Evolutionary conservation across 1,140 invertebrate genomes (phyloP), one percentile per base, ranked within the genome.

Genomic region (Trachymyrmex septentrionalis): DNA sequence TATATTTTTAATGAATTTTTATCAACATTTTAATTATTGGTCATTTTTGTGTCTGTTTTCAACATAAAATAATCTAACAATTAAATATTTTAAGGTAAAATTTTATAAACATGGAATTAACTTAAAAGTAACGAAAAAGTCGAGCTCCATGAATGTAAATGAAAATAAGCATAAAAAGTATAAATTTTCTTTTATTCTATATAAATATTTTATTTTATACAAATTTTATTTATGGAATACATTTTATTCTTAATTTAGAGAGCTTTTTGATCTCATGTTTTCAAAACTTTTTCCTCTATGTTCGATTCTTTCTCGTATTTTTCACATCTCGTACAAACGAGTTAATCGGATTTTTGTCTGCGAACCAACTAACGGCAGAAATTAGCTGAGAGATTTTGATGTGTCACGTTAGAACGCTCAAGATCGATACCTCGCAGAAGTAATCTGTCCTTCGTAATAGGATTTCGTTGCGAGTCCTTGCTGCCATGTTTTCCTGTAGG

Each of bases 371-470:
- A 59, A 21, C 14, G 72, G 1, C 50, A 55, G 55, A 55, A 88
- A 48, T 66, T 71, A 67, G 34, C 55, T 55, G 48, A 67, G 34
- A 78, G 76, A 38, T 75, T 80, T 67, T 78, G 53, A 30, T 27
- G 14, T 34, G 63, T 69, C 48, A 55, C 57, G 38, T 34, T 27
- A 59, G 64, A 71, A 76, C 59, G 63, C 21, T 48, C 27, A 34
- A 73, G 78, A 89, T 87, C 61, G 59, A 86, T 86, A 55, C 21
- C 64, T 81, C 67, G 55, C 38, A 55, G 19, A 63, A 71, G 63
- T 89, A 89, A 87, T 89, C 88, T 76, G 61, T 87, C 77, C 88
- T 53, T 73, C 75, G 66, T 90, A 90, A 90, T 90, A 87, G 88
- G 88, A 90, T 89, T 86, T 89, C 67, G 66, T 84, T 78, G 75